These are phyloP conservation scores for Hippocampus guttulatus DNA, from an alignment of 2,113 vertebrate species.

Conservation along the genomic window DNA sequence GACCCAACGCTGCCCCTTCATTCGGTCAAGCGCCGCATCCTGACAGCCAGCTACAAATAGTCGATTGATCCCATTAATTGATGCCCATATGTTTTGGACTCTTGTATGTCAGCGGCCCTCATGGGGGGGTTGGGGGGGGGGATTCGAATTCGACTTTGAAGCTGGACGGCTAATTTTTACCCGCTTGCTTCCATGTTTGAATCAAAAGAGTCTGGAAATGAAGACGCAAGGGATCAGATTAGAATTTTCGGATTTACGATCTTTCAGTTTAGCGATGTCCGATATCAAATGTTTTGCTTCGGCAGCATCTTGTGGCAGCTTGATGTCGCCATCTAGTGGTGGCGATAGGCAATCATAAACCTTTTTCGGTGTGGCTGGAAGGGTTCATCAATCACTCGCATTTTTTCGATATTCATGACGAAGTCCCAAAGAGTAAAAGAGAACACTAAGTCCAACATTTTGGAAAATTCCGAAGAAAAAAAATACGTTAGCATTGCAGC, in stretches of 20 bases:
- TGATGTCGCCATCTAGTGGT: too few species aligned
- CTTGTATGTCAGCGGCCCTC: slow-evolving; percentile 18
- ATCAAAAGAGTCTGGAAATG: neutral
- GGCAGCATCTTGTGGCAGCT: too few species aligned
- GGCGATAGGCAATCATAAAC: too few species aligned
- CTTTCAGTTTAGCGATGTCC: neutral
- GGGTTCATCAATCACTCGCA: neutral
- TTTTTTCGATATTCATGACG: neutral
- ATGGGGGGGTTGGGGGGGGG: neutral
- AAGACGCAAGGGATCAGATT: neutral
- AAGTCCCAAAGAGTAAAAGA: too few species aligned
- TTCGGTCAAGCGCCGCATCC: slow-evolving; percentile 26
- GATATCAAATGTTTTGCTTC: too few species aligned
- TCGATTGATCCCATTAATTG: slow-evolving; percentile 30
- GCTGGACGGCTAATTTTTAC: slow-evolving; percentile 10
- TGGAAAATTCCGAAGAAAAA: too few species aligned
- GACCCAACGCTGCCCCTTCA: slow-evolving; percentile 27
- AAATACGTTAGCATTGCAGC: too few species aligned
- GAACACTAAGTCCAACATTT: too few species aligned
- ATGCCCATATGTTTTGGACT: slow-evolving; percentile 39
- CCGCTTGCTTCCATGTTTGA: slow-evolving; percentile 1
- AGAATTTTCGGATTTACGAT: neutral
- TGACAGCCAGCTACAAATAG: slow-evolving; percentile 25
- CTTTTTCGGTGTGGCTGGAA: too few species aligned
- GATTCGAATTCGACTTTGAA: slow-evolving; percentile 35